Base-by-base conservation (phyloP, 2,797 vertebrate genomes). In the Spea hammondii region DNA sequence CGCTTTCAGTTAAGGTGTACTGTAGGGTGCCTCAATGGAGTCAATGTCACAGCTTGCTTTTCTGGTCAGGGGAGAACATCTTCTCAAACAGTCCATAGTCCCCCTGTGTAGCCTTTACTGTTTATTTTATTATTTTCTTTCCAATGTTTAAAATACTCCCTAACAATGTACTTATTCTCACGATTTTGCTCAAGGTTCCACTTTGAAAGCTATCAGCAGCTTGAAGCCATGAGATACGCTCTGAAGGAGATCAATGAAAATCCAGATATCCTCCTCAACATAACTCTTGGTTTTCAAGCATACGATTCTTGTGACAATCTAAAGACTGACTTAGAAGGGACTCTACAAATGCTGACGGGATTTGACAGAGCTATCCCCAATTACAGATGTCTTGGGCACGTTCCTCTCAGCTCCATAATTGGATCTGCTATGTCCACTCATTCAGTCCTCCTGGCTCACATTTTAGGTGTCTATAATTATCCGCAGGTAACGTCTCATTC, bases 221-320 rank as follows among this genome's bases (percentile, higher is more conserved):
- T 76, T 44, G 73, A 76, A 44, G 79, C 73, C 8, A 6, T 80
- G 14, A 57, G 17, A 11, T 80, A 71, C 17, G 73, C 79, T 1
- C 11, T 80, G 2, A 46, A 80, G 44, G 73, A 80, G 53, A 76
- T 80, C 4, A 80, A 80, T 51, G 53, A 11, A 5, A 71, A 67
- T 48, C 66, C 57, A 44, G 47, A 65, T 57, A 5, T 75, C 10
- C 78, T 79, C n/a, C 66, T 57, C 4, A 79, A 79, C 5, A n/a
- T 65, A 11, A 75, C 72, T 0, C 6, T 79, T 44, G 78, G 78
- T 4, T 75, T 65, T 48, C 79, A 80, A 48, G 13, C 62, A 3
- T 80, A 80, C 9, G 73, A 80, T 6, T 71, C 79, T 6, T 80
- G 79, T 59, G 54, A 65, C 51, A 51, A 65, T 1, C 45, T 70